Evolutionary conservation across 2,888 invertebrate species (phyloP), one percentile per base, ranked within the genome.

Genomic region (Rutpela maculata): DNA sequence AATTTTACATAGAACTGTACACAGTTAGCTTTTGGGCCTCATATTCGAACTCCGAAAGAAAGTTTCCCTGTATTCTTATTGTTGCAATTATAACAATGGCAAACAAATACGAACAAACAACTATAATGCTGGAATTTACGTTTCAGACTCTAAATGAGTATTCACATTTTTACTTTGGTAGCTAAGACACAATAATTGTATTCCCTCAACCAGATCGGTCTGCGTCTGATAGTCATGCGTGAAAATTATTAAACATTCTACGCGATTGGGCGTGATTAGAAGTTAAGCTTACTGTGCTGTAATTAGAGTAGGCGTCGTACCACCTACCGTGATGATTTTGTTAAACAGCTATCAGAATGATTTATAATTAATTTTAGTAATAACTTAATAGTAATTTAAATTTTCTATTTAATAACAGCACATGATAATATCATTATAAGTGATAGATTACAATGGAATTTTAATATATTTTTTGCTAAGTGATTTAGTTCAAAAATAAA

Each of bases 301-400:
- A 75, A 77, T 78, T 76, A 70, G 75, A 76, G 78, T 80, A 77
- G 80, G 80, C 78, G 80, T 80, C 75, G 43, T 70, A 76, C 79
- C 79, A 79, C 80, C 80, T 78, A 80, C 79, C 74, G 79, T 63
- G 80, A 77, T 80, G 73, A 77, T 80, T 80, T 76, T 74, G 67
- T 76, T 77, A 66, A 79, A 69, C 70, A 71, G 71, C 66, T 74
- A 71, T 75, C 73, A 73, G 19, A 70, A 67, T 75, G 65, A 66
- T 71, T 80, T 66, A 72, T 72, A 76, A 78, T 78, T 80, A 78
- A 80, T 80, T 76, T 68, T 50, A 72, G 65, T 78, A 76, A 80
- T 74, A 71, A 80, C 75, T 78, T 74, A 75, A 80, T 80, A 80
- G 12, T 50, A 56, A 78, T 71, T 80, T 76, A 63, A 76, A 70